Percentiles rank a stretch among this genome's conserved stretches.
Conservation (phyloP, 1,140 invertebrate genomes). For the Homalodisca vitripennis region DNA sequence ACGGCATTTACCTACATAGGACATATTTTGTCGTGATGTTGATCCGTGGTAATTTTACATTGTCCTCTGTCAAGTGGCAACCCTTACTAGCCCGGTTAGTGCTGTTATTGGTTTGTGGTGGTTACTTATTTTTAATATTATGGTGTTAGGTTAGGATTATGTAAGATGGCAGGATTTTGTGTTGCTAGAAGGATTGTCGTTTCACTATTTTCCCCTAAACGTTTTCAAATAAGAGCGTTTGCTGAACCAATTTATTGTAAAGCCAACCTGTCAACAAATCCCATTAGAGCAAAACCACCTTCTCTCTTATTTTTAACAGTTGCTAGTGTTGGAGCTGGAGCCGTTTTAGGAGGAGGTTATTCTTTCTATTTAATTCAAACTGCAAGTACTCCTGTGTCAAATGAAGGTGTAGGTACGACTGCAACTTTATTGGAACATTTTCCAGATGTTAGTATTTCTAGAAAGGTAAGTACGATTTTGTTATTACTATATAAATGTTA, state of each 20-base stretch:
- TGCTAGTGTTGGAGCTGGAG: conserved; percentile 53
- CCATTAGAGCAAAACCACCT: background rate
- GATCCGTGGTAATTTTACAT: no score
- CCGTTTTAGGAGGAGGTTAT: conserved; percentile 52
- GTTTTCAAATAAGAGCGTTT: background rate
- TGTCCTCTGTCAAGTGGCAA: no score
- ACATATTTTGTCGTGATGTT: no score
- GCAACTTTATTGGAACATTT: conserved; percentile 53
- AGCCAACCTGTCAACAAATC: background rate
- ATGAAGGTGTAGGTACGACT: conserved; percentile 48
- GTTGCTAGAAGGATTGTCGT: background rate
- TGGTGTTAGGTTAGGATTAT: no score
- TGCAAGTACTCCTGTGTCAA: conserved; percentile 49
- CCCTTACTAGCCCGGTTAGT: no score
- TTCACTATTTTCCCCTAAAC: background rate
- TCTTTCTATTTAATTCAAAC: conserved; percentile 49
- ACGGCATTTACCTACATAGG: no score
- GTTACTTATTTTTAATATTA: no score
- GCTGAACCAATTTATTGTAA: background rate
- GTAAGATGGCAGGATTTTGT: conserved; percentile 16
- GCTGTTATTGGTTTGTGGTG: no score
- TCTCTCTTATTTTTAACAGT: conserved; percentile 18
- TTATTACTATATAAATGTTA: conserved; percentile 13
- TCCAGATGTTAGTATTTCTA: conserved; percentile 50
- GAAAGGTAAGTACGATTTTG: conserved; percentile 45